Evolutionary conservation across 2,888 invertebrate species (phyloP), one percentile per base, ranked within the genome.

Genomic region (Acronicta alni): DNA sequence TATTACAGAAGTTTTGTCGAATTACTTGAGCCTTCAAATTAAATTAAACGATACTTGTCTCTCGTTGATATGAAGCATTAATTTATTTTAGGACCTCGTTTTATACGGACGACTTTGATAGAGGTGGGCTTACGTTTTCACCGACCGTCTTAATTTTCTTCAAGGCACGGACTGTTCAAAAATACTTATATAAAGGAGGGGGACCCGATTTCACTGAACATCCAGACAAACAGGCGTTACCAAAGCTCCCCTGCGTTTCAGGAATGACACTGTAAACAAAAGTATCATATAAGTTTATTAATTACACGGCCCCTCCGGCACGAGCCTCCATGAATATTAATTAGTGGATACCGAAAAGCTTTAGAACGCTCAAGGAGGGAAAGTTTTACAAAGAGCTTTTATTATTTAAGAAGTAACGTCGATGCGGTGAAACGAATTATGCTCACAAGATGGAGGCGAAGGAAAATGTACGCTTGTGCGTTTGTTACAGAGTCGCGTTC

Each of bases 221-320:
- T 67, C 63, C 76, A 69, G 67, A 81, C 84, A 83, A 83, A 81
- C 78, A 78, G 79, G 80, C 70, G 75, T 80, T 75, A 65, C 63
- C 72, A 78, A 81, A 79, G 77, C 82, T 80, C 84, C 87, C 87
- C 82, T 79, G 79, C 87, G 84, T 87, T 89, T 89, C 89, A 89
- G 85, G 77, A 90, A 88, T 92, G 92, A 93, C 92, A 93, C 90
- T 91, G 91, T 92, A 93, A 92, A 93, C 93, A 94, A 93, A 94
- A 94, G 93, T 93, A 93, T 93, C 93, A 93, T 93, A 94, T 93
- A 94, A 94, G 93, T 93, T 94, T 93, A 94, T 94, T 94, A 94
- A 94, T 94, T 93, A 94, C 93, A 92, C 88, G 89, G 87, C 89
- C 93, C 92, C 93, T 93, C 88, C 85, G 89, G 91, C 88, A 88